These are phyloP conservation scores for Ariolimax columbianus DNA, from an alignment of 2,888 invertebrate species.

Conservation along the genomic window DNA sequence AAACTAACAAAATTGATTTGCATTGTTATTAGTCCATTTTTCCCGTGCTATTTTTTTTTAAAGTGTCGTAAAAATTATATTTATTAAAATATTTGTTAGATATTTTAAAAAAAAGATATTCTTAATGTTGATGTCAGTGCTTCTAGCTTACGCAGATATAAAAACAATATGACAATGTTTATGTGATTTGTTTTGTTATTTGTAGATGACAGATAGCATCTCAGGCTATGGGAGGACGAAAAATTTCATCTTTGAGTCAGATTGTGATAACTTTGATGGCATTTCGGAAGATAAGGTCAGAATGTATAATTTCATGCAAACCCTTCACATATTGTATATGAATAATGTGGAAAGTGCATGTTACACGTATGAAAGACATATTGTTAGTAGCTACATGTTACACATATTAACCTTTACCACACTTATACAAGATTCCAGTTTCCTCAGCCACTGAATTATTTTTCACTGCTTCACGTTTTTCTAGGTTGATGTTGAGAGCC, in stretches of 20 bases:
- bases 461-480: too few species aligned
- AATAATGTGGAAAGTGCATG: background rate
- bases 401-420: too few species aligned
- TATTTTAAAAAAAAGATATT: background rate
- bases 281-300: slow-evolving; percentile 62
- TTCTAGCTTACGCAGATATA: background rate
- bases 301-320: background rate
- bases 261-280: slow-evolving; percentile 66
- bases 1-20: too few species aligned
- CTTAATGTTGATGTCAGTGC: background rate
- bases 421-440: too few species aligned
- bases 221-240: slow-evolving; percentile 55
- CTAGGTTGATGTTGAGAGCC: too few species aligned
- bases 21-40: too few species aligned
- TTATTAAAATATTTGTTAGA: too few species aligned
- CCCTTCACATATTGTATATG: background rate
- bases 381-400: too few species aligned
- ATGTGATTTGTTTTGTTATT: background rate
- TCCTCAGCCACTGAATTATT: too few species aligned
- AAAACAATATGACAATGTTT: background rate
- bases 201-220: slow-evolving; percentile 17
- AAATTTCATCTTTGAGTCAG: slow-evolving; percentile 59
- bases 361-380: too few species aligned
- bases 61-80: too few species aligned
- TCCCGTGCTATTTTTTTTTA: too few species aligned